A percentile compares a stretch with the other conserved stretches of the same genome.
These are phyloP conservation scores for Hartigia nigra DNA, from an alignment of 2,888 invertebrate genomes.

Conservation along the genomic window DNA sequence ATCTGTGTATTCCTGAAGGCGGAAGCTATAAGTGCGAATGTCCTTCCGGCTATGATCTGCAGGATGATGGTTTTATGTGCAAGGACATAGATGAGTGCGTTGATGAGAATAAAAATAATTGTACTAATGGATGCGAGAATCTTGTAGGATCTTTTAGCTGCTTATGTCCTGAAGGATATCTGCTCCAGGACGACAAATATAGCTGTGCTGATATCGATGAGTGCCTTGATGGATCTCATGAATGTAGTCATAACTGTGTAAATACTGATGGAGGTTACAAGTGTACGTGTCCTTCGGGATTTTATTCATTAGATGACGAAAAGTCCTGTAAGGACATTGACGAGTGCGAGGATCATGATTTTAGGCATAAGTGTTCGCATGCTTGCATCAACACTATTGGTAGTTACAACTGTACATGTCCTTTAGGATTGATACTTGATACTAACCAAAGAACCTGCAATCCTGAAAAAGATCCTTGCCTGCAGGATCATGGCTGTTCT, in stretches of 20 bases:
- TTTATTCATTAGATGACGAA: constrained; percentile 59
- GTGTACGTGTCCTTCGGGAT: constrained; percentile 67
- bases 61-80: constrained; percentile 49
- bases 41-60: constrained; percentile 60
- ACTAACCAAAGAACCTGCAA: constrained; percentile 63
- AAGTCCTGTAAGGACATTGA: constrained; percentile 50
- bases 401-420: constrained; percentile 71
- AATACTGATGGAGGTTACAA: constrained; percentile 40
- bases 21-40: constrained; percentile 70
- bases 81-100: constrained; percentile 42
- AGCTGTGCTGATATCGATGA: constrained; percentile 46
- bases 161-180: constrained; percentile 54
- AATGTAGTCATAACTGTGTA: constrained; percentile 41
- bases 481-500: constrained; percentile 56
- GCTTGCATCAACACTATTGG: constrained; percentile 72
- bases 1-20: constrained; percentile 64
- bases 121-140: constrained; percentile 45
- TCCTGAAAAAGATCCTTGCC: constrained; percentile 52
- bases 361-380: constrained; percentile 57
- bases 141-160: constrained; percentile 52
- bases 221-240: constrained; percentile 27
- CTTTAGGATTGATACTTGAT: constrained; percentile 64
- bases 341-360: constrained; percentile 28
- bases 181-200: constrained; percentile 40
- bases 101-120: constrained; percentile 35